Evolutionary conservation across 2,797 vertebrate genomes (phyloP).

Genomic region (Halcyon smyrnensis): DNA sequence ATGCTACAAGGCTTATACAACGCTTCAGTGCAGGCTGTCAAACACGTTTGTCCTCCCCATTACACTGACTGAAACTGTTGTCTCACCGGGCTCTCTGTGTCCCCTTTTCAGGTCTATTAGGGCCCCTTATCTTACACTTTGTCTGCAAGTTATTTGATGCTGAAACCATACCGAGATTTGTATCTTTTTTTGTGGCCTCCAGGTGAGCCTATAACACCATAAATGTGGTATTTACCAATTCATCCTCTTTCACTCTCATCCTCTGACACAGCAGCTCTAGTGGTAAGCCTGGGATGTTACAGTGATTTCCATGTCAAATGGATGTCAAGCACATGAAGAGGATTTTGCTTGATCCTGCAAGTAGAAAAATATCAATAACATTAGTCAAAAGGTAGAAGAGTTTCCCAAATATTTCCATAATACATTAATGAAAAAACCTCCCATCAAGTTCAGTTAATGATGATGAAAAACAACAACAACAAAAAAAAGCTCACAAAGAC

Average conservation of each 20-base stretch:
- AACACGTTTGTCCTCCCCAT: background rate
- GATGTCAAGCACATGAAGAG: background rate
- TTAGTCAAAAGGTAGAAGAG: background rate
- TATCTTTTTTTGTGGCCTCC: background rate
- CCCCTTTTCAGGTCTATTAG: background rate
- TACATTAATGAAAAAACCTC: background rate
- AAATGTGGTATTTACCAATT: background rate
- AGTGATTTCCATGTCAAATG: background rate
- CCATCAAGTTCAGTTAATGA: background rate
- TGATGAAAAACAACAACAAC: background rate
- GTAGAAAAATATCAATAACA: background rate
- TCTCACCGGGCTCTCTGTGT: background rate
- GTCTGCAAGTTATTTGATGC: background rate
- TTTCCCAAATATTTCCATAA: background rate
- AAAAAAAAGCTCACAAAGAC: background rate
- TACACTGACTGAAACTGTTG: background rate
- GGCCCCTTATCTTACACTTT: background rate
- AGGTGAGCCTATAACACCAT: background rate
- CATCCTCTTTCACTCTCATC: background rate
- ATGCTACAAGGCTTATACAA: background rate
- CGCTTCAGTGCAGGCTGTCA: background rate
- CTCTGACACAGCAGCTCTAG: background rate
- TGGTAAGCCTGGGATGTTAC: background rate
- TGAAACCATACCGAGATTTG: background rate
- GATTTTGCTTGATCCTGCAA: background rate